A percentile compares a stretch with the other conserved stretches of the same genome.
Conservation (phyloP, 2,797 vertebrate genomes). For the Poecilia velifera region DNA sequence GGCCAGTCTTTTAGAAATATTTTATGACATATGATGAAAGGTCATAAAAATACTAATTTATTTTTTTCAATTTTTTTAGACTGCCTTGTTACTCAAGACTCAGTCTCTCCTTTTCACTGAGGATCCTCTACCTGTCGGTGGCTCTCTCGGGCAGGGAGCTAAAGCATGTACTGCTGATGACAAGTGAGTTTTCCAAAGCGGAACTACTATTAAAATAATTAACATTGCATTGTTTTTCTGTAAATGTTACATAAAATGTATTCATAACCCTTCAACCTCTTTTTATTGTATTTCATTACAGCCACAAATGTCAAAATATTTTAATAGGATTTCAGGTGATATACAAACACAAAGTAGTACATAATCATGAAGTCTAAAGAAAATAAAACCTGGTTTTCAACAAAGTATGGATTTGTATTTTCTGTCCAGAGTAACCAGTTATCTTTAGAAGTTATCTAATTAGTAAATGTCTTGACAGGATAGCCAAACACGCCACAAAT, state of each 20-base stretch:
- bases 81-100: slow-evolving; percentile 94
- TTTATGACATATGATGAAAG: neutral
- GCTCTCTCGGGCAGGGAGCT: slow-evolving; percentile 82
- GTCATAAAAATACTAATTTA: neutral
- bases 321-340: neutral
- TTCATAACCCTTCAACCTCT: neutral
- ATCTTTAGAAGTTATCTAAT: neutral
- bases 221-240: neutral
- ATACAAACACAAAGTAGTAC: neutral
- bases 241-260: neutral
- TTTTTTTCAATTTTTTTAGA: slow-evolving; percentile 78
- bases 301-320: neutral
- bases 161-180: slow-evolving; percentile 86
- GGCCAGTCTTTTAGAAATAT: neutral
- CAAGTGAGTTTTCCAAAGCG: slow-evolving; percentile 80
- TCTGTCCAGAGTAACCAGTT: neutral
- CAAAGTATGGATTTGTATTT: neutral
- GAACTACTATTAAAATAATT: neutral
- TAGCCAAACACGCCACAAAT: neutral
- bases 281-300: neutral
- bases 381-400: neutral
- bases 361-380: neutral
- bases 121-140: slow-evolving; percentile 75
- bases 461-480: neutral
- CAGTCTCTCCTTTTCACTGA: slow-evolving; percentile 92